Base-by-base conservation (phyloP, 2,797 vertebrate species). In the Hippocampus kuda region DNA sequence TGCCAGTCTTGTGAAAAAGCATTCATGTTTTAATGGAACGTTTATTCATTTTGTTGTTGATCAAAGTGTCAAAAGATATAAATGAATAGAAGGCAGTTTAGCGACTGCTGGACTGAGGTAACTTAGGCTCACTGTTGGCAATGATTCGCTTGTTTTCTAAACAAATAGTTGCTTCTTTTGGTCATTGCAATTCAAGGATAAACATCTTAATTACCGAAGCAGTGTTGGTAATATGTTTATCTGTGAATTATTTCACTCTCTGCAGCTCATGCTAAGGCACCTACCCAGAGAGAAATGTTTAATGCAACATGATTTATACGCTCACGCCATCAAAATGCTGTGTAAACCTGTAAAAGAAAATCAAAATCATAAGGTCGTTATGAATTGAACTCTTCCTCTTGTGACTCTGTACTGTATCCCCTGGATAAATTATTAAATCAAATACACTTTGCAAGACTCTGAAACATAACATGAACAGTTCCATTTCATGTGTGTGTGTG, bases 1-100 rank as follows among this genome's bases (percentile, higher is more conserved):
- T 87, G 87, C 68, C 83, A 87, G 81, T 86, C 72, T 81, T 56
- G 78, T 81, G 71, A 79, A 71, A 75, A 75, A 63, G 61, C 27
- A 74, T 26, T 68, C 62, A 82, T 61, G 73, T 79, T 73, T 81
- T 76, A 60, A 83, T 79, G 74, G 53, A 61, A 63, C 59, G 3
- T 38, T 30, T n/a, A 41, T 63, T 63, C 38, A n/a, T 63, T 42
- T 63, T 63, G 34, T 72, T 82, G 77, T 77, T 70, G 67, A 83
- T 85, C 77, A 80, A 82, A 83, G 68, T 80, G 83, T 79, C 68
- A 70, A 70, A 64, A 74, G 60, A 70, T 71, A 67, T 49, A 8
- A 27, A 48, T 18, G 5, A 46, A 18, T 78, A 70, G 65, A 30
- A 66, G 68, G 68, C 79, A 63, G 73, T 68, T 71, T 1, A 2